phyloP scores from a whole-genome alignment of 30 jellyfish, hydroid and myxozoan genomes.

The Hydra vulgaris region DNA sequence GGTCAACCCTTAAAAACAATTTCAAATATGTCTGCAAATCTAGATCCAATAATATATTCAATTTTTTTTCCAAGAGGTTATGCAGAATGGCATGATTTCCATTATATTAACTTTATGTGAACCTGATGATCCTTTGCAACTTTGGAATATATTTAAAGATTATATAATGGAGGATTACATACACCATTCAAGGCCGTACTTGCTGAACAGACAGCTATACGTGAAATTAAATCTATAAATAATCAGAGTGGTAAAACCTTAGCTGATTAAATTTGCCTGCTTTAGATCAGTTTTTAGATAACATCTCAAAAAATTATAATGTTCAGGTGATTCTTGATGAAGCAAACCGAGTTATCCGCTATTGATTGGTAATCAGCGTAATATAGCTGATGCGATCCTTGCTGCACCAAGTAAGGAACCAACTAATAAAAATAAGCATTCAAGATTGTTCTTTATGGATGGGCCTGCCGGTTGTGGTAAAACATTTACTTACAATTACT shows the following conservation, averaged over 20 bases:
- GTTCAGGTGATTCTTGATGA: not conserved
- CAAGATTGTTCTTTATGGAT: slow-evolving; percentile 4
- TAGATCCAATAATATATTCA: no score
- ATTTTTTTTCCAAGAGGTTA: no score
- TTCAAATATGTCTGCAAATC: no score
- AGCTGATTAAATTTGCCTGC: not conserved
- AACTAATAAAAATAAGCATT: not conserved
- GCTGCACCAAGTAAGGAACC: not conserved
- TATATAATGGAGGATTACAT: no score
- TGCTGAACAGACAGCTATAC: no score
- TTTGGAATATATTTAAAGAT: no score
- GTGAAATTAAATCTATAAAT: not conserved
- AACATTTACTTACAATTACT: slow-evolving; percentile 15
- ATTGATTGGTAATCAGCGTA: not conserved
- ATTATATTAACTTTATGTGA: no score
- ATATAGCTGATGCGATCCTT: not conserved
- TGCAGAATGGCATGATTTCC: no score
- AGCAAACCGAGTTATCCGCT: not conserved
- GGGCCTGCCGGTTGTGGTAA: slow-evolving; percentile 18
- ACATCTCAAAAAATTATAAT: no score
- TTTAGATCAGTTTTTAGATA: not conserved
- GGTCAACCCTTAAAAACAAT: no score
- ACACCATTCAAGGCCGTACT: no score
- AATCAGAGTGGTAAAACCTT: not conserved
- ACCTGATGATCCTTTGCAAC: no score